phyloP scores from a whole-genome alignment of 2,888 invertebrate species.

The Galerucella pusilla region DNA sequence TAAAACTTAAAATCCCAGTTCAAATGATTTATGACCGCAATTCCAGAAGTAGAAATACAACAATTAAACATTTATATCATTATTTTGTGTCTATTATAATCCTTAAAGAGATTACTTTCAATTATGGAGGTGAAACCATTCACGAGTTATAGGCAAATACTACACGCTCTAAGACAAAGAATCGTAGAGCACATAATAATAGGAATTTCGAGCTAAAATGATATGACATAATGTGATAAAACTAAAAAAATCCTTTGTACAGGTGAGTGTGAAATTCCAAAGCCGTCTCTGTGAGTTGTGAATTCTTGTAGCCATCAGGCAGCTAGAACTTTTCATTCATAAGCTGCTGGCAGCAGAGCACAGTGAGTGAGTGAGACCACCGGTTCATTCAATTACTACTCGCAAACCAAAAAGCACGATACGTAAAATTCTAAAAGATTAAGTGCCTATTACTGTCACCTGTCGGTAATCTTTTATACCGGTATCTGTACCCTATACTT shows the following conservation, averaged over 20 bases:
- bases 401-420: conserved; percentile 46
- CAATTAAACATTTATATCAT: too few relatives aligned
- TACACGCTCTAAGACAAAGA: too few relatives aligned
- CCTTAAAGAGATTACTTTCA: too few relatives aligned
- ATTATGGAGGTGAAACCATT: too few relatives aligned
- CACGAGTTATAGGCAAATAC: too few relatives aligned
- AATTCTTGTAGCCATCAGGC: conserved; percentile 46
- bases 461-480: conserved; percentile 36
- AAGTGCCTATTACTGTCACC: conserved; percentile 30
- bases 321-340: conserved; percentile 53
- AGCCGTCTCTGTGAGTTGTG: conserved; percentile 37
- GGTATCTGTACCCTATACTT: conserved; percentile 13
- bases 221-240: too few relatives aligned
- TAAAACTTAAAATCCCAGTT: too few relatives aligned
- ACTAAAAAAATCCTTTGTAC: not conserved
- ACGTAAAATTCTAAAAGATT: conserved; percentile 27
- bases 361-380: conserved; percentile 30
- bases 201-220: too few relatives aligned
- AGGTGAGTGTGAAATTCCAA: not conserved
- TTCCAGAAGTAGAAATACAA: too few relatives aligned
- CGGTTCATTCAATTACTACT: conserved; percentile 53
- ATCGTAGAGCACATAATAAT: too few relatives aligned
- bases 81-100: too few relatives aligned
- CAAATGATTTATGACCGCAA: too few relatives aligned
- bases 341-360: conserved; percentile 44